Percentiles rank a stretch among this genome's conserved stretches.
Evolutionary conservation across 1,140 invertebrate species (phyloP).

Genomic region (Drosophila melanogaster): Release_6_plus_ISO1_MT NT_033779.5:827001-827500

Average conservation of each 20-base stretch:
- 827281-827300: slow-evolving; percentile 4
- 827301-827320: slow-evolving; percentile 13
- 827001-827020: slow-evolving; percentile 31
- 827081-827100: slow-evolving; percentile 24
- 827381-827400: slow-evolving; percentile 41
- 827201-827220: slow-evolving; percentile 45
- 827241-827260: slow-evolving; percentile 40
- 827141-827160: slow-evolving; percentile 15
- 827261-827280: slow-evolving; percentile 53
- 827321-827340: slow-evolving; percentile 43
- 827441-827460: slow-evolving; percentile 22
- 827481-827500: slow-evolving; percentile 43
- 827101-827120: slow-evolving; percentile 26
- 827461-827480: slow-evolving; percentile 75
- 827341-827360: slow-evolving; percentile 35
- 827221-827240: slow-evolving; percentile 44
- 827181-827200: slow-evolving; percentile 12
- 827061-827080: slow-evolving; percentile 39
- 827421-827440: slow-evolving; percentile 7
- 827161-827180: slow-evolving; percentile 37
- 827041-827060: slow-evolving; percentile 24
- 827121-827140: slow-evolving; percentile 3
- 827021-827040: slow-evolving; percentile 42
- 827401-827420: slow-evolving; percentile 56
- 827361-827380: slow-evolving; percentile 58